Conservation (phyloP, 2,888 invertebrate genomes). For the Pammene fasciana region DNA sequence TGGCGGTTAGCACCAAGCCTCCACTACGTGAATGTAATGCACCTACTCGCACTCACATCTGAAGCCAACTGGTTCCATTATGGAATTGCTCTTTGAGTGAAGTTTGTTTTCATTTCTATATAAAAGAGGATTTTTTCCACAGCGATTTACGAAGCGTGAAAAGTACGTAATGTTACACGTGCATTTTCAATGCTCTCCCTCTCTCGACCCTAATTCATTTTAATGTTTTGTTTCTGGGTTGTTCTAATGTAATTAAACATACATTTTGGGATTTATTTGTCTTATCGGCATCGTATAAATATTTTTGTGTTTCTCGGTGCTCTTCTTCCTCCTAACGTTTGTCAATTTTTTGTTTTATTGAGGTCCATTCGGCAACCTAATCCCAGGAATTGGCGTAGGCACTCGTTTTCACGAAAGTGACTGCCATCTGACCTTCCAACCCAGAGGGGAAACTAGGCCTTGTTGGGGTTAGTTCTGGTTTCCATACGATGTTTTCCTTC, state of each 20-base stretch:
- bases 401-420: too few relatives aligned
- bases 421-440: too few relatives aligned
- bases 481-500: too few relatives aligned
- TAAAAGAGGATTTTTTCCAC: slow-evolving; percentile 66
- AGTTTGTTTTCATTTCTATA: slow-evolving; percentile 74
- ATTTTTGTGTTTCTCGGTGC: too few relatives aligned
- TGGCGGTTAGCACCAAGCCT: slow-evolving; percentile 64
- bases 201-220: slow-evolving; percentile 30
- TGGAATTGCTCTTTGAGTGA: slow-evolving; percentile 79
- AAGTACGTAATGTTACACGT: slow-evolving; percentile 53
- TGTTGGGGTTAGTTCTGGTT: too few relatives aligned
- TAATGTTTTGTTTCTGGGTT: slow-evolving; percentile 32
- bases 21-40: slow-evolving; percentile 63
- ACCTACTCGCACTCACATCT: slow-evolving; percentile 63
- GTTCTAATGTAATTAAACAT: slow-evolving; percentile 14
- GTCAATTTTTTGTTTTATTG: too few relatives aligned
- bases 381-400: too few relatives aligned
- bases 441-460: too few relatives aligned
- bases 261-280: slow-evolving; percentile 3
- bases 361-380: too few relatives aligned
- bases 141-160: slow-evolving; percentile 60
- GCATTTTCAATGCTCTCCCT: slow-evolving; percentile 44
- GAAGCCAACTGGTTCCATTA: slow-evolving; percentile 75
- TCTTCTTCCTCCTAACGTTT: too few relatives aligned
- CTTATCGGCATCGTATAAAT: neutral